Evolutionary conservation across 2,113 vertebrate genomes (phyloP), one percentile per base, ranked within the genome.

Genomic region (Calyptommatus sinebrachiatus): DNA sequence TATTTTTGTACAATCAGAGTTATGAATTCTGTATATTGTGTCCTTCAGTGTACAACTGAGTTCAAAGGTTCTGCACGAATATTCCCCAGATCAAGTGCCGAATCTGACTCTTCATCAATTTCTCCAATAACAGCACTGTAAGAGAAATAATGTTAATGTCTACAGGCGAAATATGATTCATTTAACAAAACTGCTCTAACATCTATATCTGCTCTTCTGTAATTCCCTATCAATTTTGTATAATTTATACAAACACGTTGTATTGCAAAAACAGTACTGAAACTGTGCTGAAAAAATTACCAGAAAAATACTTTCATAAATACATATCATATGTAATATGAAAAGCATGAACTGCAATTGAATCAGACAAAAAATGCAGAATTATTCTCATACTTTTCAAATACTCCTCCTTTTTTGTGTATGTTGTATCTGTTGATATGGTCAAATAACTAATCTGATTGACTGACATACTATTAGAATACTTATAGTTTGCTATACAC

Each of bases 91-190:
- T 99, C 98, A 93, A 99, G 94, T 1, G 97, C 95, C 53, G 98
- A 99, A 92, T 99, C 98, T 0, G 98, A 99, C 78, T 99, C 98
- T 92, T 99, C 98, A 80, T 99, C 98, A 81, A 99, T 99, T 93
- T 99, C 98, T 73, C 98, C 98, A 86, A 99, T 99, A 80, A 99
- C 98, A 26, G 98, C 98, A 67, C 98, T 99, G 91, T 24, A 92
- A 94, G 89, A 72, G 69, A 80, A 80, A 69, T 80, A 57, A 78
- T 3, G 82, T n/a, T 65, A 91, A 1, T 20, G n/a, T 57, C 18
- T 82, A 28, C 21, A 62, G 2, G 26, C 48, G 7, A 46, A 77
- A 24, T 29, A 26, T n/a, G 12, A 18, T 35, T 24, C 41, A 41
- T 3, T 26, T 66, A 85, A 29, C 3, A 2, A 76, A 68, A 4